A percentile compares a stretch with the other conserved stretches of the same genome.
These are phyloP conservation scores for Pycnomerus fuliginosus DNA, from an alignment of 2,888 invertebrate genomes.

Conservation along the genomic window DNA sequence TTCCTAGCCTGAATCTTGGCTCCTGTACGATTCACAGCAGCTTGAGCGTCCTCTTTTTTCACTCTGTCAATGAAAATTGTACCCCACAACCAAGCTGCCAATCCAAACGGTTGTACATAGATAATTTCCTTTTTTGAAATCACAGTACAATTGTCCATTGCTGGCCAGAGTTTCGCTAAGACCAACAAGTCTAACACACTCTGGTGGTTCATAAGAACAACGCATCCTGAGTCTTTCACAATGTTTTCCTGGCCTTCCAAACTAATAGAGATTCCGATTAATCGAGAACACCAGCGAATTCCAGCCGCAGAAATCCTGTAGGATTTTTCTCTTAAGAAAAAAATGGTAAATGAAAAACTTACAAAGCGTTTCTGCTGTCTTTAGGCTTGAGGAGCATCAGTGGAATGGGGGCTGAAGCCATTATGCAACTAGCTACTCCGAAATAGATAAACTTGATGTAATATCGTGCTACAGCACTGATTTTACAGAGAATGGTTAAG, in stretches of 20 bases:
- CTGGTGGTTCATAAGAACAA: slow-evolving; percentile 87
- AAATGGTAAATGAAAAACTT: slow-evolving; percentile 52
- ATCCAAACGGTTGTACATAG: slow-evolving; percentile 80
- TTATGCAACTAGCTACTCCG: slow-evolving; percentile 60
- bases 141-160: slow-evolving; percentile 76
- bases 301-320: slow-evolving; percentile 69
- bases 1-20: slow-evolving; percentile 65
- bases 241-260: slow-evolving; percentile 78
- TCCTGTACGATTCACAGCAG: slow-evolving; percentile 71
- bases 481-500: slow-evolving; percentile 49
- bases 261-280: slow-evolving; percentile 68
- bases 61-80: slow-evolving; percentile 84
- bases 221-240: slow-evolving; percentile 70
- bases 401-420: slow-evolving; percentile 68
- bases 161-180: slow-evolving; percentile 78
- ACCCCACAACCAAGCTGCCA: slow-evolving; percentile 85
- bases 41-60: slow-evolving; percentile 68
- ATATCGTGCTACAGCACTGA: slow-evolving; percentile 68
- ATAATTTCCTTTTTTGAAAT: slow-evolving; percentile 82
- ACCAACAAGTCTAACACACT: slow-evolving; percentile 79
- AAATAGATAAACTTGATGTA: slow-evolving; percentile 70
- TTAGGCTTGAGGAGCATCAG: slow-evolving; percentile 73
- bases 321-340: slow-evolving; percentile 9
- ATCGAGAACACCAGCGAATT: slow-evolving; percentile 51
- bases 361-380: slow-evolving; percentile 78